These are phyloP conservation scores for Andinoacara biseriatus DNA, from an alignment of 2,113 vertebrate species.

Conservation along the genomic window DNA sequence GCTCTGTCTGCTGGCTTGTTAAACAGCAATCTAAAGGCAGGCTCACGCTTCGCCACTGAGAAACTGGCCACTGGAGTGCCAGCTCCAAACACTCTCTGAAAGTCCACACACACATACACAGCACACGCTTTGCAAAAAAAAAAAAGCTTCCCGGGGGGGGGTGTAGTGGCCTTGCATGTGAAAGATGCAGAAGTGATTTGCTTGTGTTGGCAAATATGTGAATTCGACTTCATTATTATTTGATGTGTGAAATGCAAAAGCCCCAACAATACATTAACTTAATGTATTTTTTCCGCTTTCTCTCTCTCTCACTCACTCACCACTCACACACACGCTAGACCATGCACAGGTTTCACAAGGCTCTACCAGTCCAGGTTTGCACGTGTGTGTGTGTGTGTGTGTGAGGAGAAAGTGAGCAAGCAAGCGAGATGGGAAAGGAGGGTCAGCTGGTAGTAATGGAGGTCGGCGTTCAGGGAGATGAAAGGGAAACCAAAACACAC, in stretches of 20 bases:
- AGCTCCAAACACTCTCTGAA: constrained; percentile 53
- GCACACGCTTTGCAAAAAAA: constrained; percentile 14
- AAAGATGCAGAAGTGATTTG: constrained; percentile 9
- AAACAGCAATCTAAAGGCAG: constrained; percentile 83
- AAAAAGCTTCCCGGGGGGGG: constrained; percentile 24
- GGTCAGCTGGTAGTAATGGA: constrained; percentile 75
- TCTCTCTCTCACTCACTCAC: too few relatives aligned
- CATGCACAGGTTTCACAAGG: not conserved
- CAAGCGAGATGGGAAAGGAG: constrained; percentile 37
- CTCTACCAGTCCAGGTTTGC: constrained; percentile 12
- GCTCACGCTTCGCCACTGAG: constrained; percentile 75
- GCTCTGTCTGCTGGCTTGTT: constrained; percentile 75
- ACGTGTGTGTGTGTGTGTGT: constrained; percentile 21
- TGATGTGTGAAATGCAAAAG: constrained; percentile 30
- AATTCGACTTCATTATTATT: constrained; percentile 37
- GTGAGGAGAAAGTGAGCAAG: constrained; percentile 38
- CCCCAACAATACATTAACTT: constrained; percentile 26
- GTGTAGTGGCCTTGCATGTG: not conserved
- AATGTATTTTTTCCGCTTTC: not conserved
- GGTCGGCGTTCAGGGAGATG: constrained; percentile 70
- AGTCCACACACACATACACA: constrained; percentile 12
- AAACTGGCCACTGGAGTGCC: constrained; percentile 70
- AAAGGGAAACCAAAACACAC: constrained; percentile 49
- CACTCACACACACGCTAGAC: not conserved
- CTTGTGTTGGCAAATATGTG: constrained; percentile 48